Evolutionary conservation across 2,113 vertebrate genomes (phyloP), one percentile per base, ranked within the genome.

Genomic region (Scomber japonicus): DNA sequence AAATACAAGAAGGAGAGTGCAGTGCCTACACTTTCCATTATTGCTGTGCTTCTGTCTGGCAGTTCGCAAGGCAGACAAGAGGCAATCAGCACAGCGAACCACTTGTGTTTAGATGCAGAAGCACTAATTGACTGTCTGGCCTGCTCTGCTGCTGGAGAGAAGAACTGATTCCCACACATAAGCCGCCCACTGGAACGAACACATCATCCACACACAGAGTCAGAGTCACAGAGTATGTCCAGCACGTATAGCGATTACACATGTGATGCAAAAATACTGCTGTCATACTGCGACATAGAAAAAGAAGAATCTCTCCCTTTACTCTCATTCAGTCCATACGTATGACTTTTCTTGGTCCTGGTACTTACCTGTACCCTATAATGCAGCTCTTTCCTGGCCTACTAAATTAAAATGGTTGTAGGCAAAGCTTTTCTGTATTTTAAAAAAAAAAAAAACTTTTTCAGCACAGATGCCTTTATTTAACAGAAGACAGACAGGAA

Each of bases 11-110:
- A 86, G 66, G 50, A 82, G 83, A 66, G 73, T 63, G 66, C 78
- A 56, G 74, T 66, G 67, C 85, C 88, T 78, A 89, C 85, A 75
- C 83, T 75, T 88, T 85, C 79, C 82, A 82, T 90, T 86, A 90
- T 67, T 79, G 35, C 62, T 50, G 71, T 63, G 67, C 71, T 78
- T 17, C 84, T 75, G 77, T 77, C 54, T 71, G 69, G 35, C 19
- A 24, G 75, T 72, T 80, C 12, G 53, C 80, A 73, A 80, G 62
- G 80, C 77, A 89, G 82, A 89, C 85, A 13, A 83, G 81, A 88
- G 66, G 83, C 79, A 91, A 91, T 91, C 85, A 89, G 81, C 74
- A 65, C 71, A 46, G 56, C n/a, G 13, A 79, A 82, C 68, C 77
- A 88, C 88, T 90, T 88, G 85, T 85, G 78, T 86, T 81, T 64